phyloP scores from a whole-genome alignment of 2,888 invertebrate species.

The Odontomyia ornata region DNA sequence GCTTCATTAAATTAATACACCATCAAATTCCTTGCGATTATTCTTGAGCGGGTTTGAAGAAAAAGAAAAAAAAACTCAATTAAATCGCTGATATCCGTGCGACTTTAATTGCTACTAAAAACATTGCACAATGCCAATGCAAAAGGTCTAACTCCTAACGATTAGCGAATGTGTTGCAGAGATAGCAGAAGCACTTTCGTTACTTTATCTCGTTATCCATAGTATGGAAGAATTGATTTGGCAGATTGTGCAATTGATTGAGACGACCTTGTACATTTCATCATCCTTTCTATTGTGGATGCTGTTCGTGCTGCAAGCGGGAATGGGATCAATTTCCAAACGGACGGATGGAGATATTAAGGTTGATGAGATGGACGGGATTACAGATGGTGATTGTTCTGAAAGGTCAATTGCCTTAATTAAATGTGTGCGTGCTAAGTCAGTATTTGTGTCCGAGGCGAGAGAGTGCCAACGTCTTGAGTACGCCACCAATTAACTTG shows the following conservation, averaged over 20 bases:
- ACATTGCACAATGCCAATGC: constrained; percentile 1
- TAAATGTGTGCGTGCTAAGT: too few relatives aligned
- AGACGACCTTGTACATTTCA: constrained; percentile 16
- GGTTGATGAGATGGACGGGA: background rate
- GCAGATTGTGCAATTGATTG: background rate
- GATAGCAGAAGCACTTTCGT: background rate
- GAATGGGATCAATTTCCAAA: background rate
- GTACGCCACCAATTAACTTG: too few relatives aligned
- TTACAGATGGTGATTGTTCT: background rate
- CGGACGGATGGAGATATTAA: background rate
- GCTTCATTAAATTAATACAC: constrained; percentile 35
- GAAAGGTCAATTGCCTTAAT: too few relatives aligned
- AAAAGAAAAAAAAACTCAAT: constrained; percentile 27
- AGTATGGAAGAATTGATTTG: background rate
- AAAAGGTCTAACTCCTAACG: background rate
- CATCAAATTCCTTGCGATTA: background rate
- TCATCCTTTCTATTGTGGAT: background rate
- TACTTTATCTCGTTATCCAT: constrained; percentile 16
- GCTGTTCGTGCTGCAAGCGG: background rate
- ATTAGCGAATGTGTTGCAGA: background rate
- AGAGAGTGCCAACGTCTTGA: too few relatives aligned
- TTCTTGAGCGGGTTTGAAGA: background rate
- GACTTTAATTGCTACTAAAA: constrained; percentile 22
- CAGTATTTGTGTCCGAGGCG: too few relatives aligned
- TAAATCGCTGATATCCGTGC: background rate